phyloP scores from a whole-genome alignment of 2,113 vertebrate species.

The Nipponia nippon region DNA sequence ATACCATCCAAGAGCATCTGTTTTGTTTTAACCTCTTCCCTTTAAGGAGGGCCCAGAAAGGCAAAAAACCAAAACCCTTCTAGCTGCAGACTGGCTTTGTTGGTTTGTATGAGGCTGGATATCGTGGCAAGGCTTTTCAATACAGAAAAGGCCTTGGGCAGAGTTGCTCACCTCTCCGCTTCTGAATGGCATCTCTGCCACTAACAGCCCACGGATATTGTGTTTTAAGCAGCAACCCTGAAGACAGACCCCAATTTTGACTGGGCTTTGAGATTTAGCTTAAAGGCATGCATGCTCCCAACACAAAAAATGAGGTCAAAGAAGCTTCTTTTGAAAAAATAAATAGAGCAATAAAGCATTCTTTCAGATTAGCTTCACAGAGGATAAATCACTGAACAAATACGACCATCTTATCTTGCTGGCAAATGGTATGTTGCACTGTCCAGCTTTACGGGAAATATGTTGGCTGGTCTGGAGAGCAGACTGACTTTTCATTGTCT shows the following conservation, averaged over 20 bases:
- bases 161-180: neutral
- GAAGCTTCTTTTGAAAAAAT: conserved; percentile 44
- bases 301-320: conserved; percentile 30
- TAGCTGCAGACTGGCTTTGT: neutral
- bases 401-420: conserved; percentile 24
- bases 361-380: conserved; percentile 32
- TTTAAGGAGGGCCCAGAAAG: neutral
- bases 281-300: neutral
- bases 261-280: neutral
- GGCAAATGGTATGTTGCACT: neutral
- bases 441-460: neutral
- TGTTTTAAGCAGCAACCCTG: neutral
- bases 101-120: neutral
- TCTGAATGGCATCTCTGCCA: neutral
- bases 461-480: neutral
- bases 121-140: neutral
- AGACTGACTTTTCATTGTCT: conserved; percentile 11
- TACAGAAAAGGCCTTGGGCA: neutral
- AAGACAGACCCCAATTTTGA: neutral
- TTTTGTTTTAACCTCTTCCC: conserved; percentile 31
- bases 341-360: conserved; percentile 64
- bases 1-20: conserved; percentile 24
- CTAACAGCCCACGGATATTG: neutral
- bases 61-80: neutral
- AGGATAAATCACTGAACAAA: conserved; percentile 49